These are phyloP conservation scores for Eubasilissa regina DNA, from an alignment of 1,140 invertebrate species.

Conservation along the genomic window DNA sequence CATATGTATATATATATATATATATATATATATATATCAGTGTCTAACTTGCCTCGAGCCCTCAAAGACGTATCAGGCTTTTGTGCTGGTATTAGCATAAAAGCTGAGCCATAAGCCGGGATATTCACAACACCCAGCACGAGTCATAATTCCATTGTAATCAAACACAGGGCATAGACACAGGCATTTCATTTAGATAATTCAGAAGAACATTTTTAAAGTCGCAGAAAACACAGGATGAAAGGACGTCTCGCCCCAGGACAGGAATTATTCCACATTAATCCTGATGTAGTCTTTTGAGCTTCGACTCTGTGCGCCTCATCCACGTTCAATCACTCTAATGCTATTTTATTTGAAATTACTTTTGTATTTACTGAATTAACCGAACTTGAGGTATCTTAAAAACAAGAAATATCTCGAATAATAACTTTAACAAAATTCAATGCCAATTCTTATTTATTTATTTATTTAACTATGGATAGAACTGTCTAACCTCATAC, in stretches of 20 bases:
- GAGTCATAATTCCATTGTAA: conserved; percentile 29
- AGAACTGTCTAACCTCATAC: too few relatives aligned
- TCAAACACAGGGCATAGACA: conserved; percentile 22
- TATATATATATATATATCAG: not conserved
- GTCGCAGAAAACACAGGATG: conserved; percentile 10
- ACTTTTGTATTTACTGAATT: conserved; percentile 48
- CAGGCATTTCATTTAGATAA: conserved; percentile 59
- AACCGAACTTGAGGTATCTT: not conserved
- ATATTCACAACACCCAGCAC: conserved; percentile 12
- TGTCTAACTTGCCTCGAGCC: not conserved
- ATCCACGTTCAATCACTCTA: conserved; percentile 47
- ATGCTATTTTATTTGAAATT: conserved; percentile 51
- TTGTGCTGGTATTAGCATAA: not conserved
- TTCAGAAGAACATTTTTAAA: conserved; percentile 56
- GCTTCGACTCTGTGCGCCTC: not conserved
- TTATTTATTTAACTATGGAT: too few relatives aligned
- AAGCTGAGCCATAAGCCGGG: conserved; percentile 23
- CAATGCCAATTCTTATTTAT: too few relatives aligned
- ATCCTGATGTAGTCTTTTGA: conserved; percentile 38
- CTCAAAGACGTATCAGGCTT: conserved; percentile 15
- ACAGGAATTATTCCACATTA: conserved; percentile 34
- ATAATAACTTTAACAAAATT: too few relatives aligned
- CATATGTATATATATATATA: not conserved
- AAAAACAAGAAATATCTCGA: too few relatives aligned
- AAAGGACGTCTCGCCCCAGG: conserved; percentile 19